phyloP scores from a whole-genome alignment of 2,113 vertebrate genomes.

The Natator depressus region DNA sequence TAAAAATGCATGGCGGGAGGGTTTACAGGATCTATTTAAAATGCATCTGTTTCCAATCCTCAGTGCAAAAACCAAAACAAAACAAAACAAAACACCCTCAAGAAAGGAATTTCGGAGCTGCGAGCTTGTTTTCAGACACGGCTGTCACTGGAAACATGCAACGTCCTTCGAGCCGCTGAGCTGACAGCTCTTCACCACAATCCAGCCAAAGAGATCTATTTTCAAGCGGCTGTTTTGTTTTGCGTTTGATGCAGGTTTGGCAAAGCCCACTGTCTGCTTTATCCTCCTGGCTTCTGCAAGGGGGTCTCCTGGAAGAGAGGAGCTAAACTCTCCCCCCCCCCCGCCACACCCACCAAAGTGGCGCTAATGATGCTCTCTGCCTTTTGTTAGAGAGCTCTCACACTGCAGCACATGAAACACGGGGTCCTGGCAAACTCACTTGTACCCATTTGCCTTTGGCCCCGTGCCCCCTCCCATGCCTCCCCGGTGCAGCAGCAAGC shows the following conservation, averaged over 20 bases:
- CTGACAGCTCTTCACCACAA: neutral
- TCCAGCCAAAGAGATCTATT: neutral
- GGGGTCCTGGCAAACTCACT: neutral
- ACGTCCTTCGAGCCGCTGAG: neutral
- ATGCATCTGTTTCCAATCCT: neutral
- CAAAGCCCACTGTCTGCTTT: neutral
- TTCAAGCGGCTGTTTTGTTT: neutral
- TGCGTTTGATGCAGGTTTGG: neutral
- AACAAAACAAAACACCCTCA: neutral
- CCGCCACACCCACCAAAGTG: neutral
- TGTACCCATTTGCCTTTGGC: neutral
- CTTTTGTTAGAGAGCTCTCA: neutral
- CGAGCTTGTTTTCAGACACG: neutral
- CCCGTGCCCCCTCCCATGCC: too few relatives aligned
- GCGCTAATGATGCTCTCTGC: neutral
- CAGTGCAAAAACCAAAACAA: neutral
- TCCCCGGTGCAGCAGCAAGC: neutral
- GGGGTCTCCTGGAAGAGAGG: neutral
- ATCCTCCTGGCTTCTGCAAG: neutral
- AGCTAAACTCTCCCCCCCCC: neutral
- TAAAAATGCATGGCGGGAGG: neutral
- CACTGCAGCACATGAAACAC: neutral
- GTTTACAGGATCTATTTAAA: neutral
- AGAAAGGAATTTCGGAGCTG: neutral
- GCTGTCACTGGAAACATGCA: neutral